Conservation (phyloP, 1,140 invertebrate species). For the Gonioctena quinquepunctata region DNA sequence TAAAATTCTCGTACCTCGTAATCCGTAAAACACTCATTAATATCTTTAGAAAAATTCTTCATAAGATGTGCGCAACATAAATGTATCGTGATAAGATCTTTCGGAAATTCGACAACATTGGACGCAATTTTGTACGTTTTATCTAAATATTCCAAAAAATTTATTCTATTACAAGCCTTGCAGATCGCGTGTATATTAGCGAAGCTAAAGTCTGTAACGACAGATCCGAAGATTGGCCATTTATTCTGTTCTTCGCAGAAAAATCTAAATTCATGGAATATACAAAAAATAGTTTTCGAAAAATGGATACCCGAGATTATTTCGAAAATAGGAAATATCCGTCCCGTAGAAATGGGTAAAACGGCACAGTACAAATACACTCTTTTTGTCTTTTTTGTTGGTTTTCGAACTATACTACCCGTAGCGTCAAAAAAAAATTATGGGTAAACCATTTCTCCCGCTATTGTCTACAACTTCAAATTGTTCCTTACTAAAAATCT, state of each 20-base stretch:
- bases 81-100: background rate
- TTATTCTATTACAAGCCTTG: constrained; percentile 21
- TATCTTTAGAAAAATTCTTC: constrained; percentile 13
- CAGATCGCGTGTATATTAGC: constrained; percentile 19
- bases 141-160: constrained; percentile 4
- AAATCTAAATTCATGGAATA: constrained; percentile 13
- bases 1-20: background rate
- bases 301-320: constrained; percentile 9
- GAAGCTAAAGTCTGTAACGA: constrained; percentile 14
- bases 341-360: background rate
- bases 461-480: background rate
- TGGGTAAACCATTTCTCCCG: background rate
- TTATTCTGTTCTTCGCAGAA: constrained; percentile 11
- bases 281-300: constrained; percentile 9
- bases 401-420: background rate
- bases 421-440: background rate
- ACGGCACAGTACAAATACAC: background rate
- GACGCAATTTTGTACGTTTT: background rate
- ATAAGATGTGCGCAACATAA: constrained; percentile 21
- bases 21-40: background rate
- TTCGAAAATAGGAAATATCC: constrained; percentile 9
- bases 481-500: constrained; percentile 15
- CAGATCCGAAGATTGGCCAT: constrained; percentile 12
- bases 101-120: too few species aligned
- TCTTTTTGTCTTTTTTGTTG: background rate